These are phyloP conservation scores for Drosophila koepferae DNA, from an alignment of 2,888 invertebrate genomes.

Conservation along the genomic window DNA sequence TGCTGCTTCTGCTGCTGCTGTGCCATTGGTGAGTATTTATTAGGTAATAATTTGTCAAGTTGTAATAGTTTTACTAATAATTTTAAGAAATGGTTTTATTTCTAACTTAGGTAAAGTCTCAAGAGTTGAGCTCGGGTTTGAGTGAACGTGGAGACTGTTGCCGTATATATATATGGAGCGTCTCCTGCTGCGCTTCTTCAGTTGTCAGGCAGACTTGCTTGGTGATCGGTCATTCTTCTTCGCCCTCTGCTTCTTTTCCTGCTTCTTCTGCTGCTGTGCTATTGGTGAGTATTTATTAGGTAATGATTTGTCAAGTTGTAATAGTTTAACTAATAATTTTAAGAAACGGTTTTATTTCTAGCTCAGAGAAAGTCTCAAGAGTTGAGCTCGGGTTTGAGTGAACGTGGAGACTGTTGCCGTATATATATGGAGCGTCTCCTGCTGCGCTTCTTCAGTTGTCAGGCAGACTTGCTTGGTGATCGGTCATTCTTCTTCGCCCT, in stretches of 20 bases:
- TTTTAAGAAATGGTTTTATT: too few relatives aligned
- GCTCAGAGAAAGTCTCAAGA: background rate
- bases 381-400: background rate
- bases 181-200: background rate
- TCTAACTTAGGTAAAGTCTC: too few relatives aligned
- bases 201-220: background rate
- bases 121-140: too few relatives aligned
- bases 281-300: too few relatives aligned
- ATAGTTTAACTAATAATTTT: too few relatives aligned
- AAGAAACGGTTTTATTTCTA: too few relatives aligned
- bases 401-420: background rate
- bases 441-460: background rate
- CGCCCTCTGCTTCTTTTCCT: background rate
- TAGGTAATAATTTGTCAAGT: too few relatives aligned
- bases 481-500: background rate
- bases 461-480: background rate
- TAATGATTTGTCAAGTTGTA: too few relatives aligned
- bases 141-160: background rate
- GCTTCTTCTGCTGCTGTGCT: background rate
- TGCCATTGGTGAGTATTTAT: too few relatives aligned
- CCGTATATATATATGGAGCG: background rate
- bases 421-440: background rate
- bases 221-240: background rate
- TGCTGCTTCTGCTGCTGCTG: background rate
- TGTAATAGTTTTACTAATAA: too few relatives aligned